These are phyloP conservation scores for Flexamia atlantica DNA, from an alignment of 2,888 invertebrate species.

Conservation along the genomic window DNA sequence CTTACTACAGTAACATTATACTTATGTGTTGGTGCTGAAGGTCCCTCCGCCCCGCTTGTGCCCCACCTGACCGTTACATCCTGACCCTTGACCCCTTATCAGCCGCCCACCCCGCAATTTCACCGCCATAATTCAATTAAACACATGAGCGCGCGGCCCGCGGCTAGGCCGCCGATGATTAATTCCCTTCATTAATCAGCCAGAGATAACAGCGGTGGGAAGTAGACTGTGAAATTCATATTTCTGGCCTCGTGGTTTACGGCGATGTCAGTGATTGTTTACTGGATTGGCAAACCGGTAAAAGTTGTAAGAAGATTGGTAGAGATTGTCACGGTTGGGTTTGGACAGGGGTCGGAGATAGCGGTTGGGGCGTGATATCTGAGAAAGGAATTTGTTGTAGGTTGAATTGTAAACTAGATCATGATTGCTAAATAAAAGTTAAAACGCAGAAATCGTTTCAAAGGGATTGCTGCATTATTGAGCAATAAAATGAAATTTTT, in stretches of 20 bases:
- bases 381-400: too few relatives aligned
- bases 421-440: too few relatives aligned
- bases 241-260: constrained; percentile 29
- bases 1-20: too few relatives aligned
- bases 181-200: constrained; percentile 34
- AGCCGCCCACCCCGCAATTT: constrained; percentile 43
- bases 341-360: neutral
- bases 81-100: constrained; percentile 26
- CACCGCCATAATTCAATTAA: constrained; percentile 52
- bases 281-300: constrained; percentile 40
- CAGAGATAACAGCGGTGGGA: neutral
- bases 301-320: neutral
- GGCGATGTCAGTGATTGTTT: constrained; percentile 10
- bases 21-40: too few relatives aligned
- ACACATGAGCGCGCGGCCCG: constrained; percentile 17
- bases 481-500: too few relatives aligned
- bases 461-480: too few relatives aligned
- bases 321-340: constrained; percentile 15
- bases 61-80: neutral
- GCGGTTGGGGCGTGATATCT: too few relatives aligned
- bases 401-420: too few relatives aligned
- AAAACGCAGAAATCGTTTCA: too few relatives aligned
- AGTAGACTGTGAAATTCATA: constrained; percentile 37
- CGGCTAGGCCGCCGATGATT: constrained; percentile 38
- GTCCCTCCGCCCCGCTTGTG: too few relatives aligned